phyloP scores from a whole-genome alignment of 2,888 invertebrate species.

The Chymomyza procnemis region DNA sequence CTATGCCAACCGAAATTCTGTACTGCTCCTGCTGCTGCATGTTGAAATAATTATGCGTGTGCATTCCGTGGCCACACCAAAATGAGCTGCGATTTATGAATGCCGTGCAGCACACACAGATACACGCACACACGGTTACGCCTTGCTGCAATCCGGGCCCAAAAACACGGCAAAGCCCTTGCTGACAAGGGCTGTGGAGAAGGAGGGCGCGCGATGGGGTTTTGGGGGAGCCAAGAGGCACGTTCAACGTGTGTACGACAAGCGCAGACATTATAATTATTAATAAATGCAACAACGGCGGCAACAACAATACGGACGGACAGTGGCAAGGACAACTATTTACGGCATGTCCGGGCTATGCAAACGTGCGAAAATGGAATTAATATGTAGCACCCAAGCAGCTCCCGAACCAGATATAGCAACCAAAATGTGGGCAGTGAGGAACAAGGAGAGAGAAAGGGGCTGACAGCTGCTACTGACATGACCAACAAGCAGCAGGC shows the following conservation, averaged over 20 bases:
- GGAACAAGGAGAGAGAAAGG: background rate
- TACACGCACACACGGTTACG: background rate
- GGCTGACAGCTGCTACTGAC: slow-evolving; percentile 47
- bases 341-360: slow-evolving; percentile 65
- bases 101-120: slow-evolving; percentile 37
- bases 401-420: background rate
- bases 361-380: slow-evolving; percentile 73
- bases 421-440: background rate
- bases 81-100: slow-evolving; percentile 72
- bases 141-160: background rate
- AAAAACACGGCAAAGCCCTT: background rate
- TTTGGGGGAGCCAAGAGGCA: background rate
- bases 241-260: slow-evolving; percentile 30
- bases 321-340: slow-evolving; percentile 51
- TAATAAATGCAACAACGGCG: slow-evolving; percentile 65
- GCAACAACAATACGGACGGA: slow-evolving; percentile 22
- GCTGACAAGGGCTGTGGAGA: no score
- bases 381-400: slow-evolving; percentile 74
- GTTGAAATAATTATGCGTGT: slow-evolving; percentile 72
- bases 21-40: slow-evolving; percentile 42
- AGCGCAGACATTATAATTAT: slow-evolving; percentile 71
- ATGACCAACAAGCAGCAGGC: slow-evolving; percentile 19
- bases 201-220: no score
- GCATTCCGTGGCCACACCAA: slow-evolving; percentile 72
- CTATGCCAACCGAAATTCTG: background rate